phyloP scores from a whole-genome alignment of 2,113 vertebrate genomes.

The Typhlomys cinereus region DNA sequence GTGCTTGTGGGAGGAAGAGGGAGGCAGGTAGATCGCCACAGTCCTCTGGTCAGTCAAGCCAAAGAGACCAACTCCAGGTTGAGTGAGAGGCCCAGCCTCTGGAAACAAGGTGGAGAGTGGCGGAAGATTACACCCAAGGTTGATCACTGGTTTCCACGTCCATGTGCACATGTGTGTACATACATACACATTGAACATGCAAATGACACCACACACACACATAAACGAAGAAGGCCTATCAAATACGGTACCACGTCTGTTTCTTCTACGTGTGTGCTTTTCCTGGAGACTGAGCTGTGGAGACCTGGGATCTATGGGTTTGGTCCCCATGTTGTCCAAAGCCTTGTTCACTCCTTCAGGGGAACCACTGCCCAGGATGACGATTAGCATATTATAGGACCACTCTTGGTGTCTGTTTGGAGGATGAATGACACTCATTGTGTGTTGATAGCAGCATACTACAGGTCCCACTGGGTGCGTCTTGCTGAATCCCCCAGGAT shows the following conservation, averaged over 20 bases:
- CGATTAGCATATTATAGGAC: background rate
- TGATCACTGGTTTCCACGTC: background rate
- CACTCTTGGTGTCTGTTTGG: background rate
- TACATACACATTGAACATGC: background rate
- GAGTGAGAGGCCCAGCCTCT: background rate
- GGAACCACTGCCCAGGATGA: background rate
- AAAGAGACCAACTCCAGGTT: background rate
- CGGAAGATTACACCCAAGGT: background rate
- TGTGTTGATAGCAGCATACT: rapidly evolving
- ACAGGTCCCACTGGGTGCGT: rapidly evolving
- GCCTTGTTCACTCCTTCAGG: background rate
- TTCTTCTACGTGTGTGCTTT: background rate
- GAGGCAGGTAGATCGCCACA: background rate
- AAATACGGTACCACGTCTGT: background rate
- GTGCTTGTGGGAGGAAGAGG: background rate
- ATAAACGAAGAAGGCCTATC: background rate
- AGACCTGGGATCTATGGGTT: background rate
- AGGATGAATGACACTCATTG: background rate
- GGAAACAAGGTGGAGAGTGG: no score
- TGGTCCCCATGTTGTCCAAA: background rate
- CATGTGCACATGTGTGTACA: background rate
- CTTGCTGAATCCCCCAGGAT: background rate
- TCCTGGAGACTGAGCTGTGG: background rate
- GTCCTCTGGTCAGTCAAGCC: background rate
- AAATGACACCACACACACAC: background rate